Conservation (phyloP, 1,140 invertebrate genomes). For the Chionoecetes opilio region DNA sequence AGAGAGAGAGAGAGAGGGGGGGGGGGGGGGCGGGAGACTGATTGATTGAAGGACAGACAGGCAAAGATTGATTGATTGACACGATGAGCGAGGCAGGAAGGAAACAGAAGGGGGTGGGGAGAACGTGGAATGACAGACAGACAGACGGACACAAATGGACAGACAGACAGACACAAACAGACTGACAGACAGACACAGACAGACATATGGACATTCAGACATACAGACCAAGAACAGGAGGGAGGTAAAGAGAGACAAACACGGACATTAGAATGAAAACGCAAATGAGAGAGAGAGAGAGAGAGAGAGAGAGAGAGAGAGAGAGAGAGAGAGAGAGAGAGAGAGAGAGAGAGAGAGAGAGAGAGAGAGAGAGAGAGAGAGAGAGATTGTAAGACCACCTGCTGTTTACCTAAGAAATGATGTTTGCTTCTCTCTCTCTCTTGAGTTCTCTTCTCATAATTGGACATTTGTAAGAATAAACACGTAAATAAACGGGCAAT, state of each 20-base stretch:
- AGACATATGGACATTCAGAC: background rate
- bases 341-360: constrained; percentile 27
- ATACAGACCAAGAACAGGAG: background rate
- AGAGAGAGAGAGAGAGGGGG: background rate
- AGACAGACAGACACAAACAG: background rate
- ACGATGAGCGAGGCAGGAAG: background rate
- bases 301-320: constrained; percentile 25
- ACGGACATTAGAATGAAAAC: background rate
- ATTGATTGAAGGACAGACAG: background rate
- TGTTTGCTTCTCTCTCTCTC: background rate
- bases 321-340: constrained; percentile 27
- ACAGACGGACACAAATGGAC: background rate
- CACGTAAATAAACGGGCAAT: constrained; percentile 5
- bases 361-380: constrained; percentile 27
- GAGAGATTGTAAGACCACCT: background rate
- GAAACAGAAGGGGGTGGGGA: background rate
- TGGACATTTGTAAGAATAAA: constrained; percentile 21
- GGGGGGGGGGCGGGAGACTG: background rate
- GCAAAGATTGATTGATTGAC: background rate
- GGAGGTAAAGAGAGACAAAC: background rate
- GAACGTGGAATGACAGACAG: background rate
- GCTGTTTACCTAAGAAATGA: background rate
- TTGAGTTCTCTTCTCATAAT: background rate
- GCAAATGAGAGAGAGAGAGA: background rate
- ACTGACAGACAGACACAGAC: background rate